Percentiles rank a stretch among this genome's conserved stretches.
phyloP scores from a whole-genome alignment of 2,113 vertebrate genomes.

The Gobiocypris rarus region DNA sequence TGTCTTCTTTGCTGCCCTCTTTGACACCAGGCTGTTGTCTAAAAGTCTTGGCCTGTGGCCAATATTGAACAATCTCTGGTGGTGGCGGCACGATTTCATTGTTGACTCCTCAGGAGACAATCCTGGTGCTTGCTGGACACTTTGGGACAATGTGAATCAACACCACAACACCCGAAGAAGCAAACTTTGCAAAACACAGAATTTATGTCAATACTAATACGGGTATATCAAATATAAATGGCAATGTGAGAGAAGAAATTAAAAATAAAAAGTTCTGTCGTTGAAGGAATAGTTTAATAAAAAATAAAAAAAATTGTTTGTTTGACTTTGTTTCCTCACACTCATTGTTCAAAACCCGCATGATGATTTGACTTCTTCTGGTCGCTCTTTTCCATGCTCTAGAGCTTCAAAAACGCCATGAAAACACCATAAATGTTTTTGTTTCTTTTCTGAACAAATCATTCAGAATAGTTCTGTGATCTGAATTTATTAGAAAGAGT shows the following conservation, averaged over 20 bases:
- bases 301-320: neutral
- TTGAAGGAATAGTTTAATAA: neutral
- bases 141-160: no score
- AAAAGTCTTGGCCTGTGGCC: no score
- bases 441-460: neutral
- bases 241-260: constrained; percentile 35
- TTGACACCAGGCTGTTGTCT: no score
- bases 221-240: neutral
- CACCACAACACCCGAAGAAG: no score
- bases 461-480: neutral
- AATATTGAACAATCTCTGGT: no score
- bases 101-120: no score
- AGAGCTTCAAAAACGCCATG: neutral
- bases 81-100: no score
- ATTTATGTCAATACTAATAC: no score
- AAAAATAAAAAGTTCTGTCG: constrained; percentile 22
- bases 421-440: neutral
- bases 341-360: neutral
- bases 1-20: no score
- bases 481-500: neutral
- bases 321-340: neutral
- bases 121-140: no score
- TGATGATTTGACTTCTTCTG: neutral
- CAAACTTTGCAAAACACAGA: no score
- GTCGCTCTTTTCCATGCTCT: neutral